Evolutionary conservation across 2,113 vertebrate genomes (phyloP).

Genomic region (Delphinapterus leucas): DNA sequence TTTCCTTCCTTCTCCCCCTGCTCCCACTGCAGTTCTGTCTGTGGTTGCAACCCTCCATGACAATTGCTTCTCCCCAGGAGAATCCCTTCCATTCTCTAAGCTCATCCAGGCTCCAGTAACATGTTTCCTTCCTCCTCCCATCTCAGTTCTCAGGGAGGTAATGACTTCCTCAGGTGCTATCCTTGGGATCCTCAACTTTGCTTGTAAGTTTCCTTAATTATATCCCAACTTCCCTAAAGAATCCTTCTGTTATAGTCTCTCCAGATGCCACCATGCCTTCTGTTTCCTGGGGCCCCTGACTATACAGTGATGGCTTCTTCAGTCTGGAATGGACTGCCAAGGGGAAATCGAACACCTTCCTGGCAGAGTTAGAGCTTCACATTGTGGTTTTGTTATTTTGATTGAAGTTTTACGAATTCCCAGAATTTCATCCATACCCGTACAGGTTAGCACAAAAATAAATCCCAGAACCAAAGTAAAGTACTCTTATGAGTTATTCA

Average conservation of each 20-base stretch:
- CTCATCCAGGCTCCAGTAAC: background rate
- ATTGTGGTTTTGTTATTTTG: background rate
- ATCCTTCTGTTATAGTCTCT: background rate
- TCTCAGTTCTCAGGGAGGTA: background rate
- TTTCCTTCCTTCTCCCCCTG: background rate
- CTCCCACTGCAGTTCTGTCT: background rate
- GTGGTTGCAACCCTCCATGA: background rate
- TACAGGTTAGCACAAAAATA: constrained; percentile 25
- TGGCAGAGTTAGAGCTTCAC: background rate
- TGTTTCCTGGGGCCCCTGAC: background rate
- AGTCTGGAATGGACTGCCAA: background rate
- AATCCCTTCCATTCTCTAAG: background rate
- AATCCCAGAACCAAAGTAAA: constrained; percentile 12
- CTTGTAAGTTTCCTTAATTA: background rate
- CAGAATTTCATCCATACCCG: constrained; percentile 12
- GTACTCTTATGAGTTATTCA: background rate
- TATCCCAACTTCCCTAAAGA: background rate
- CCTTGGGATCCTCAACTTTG: background rate
- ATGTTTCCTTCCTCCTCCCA: background rate
- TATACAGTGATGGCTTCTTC: background rate
- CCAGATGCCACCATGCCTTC: background rate
- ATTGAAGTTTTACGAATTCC: constrained; percentile 27
- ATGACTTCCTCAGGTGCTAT: background rate
- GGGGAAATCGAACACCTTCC: background rate
- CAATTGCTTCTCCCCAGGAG: accelerated